A percentile compares a stretch with the other conserved stretches of the same genome.
Evolutionary conservation across 2,113 vertebrate genomes (phyloP).

Genomic region (Anarhynchus alexandrinus): DNA sequence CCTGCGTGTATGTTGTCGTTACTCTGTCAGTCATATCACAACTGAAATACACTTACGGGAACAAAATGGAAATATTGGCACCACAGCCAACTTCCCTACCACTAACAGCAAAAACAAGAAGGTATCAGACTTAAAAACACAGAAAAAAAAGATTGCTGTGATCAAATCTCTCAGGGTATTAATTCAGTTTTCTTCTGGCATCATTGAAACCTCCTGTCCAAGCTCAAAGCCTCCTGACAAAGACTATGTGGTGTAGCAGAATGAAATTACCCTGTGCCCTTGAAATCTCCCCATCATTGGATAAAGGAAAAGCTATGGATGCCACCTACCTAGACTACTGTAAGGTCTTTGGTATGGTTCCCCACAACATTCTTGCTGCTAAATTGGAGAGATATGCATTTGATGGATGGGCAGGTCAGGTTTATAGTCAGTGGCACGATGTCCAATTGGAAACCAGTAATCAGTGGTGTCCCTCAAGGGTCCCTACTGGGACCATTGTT

Average conservation of each 20-base stretch:
- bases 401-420: not conserved
- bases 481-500: not conserved
- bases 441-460: not conserved
- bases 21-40: not conserved
- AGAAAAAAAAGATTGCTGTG: not conserved
- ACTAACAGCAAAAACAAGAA: not conserved
- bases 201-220: not conserved
- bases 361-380: not conserved
- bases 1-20: not conserved
- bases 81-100: not conserved
- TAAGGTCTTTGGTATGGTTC: not conserved
- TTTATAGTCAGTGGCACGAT: not conserved
- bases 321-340: not conserved
- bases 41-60: not conserved
- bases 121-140: not conserved
- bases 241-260: not conserved
- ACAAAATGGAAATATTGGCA: not conserved
- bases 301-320: not conserved
- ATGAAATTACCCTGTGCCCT: not conserved
- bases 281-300: not conserved
- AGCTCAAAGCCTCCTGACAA: not conserved
- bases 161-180: not conserved
- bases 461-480: not conserved
- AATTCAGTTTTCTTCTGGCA: not conserved
- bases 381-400: not conserved